Conservation (phyloP, 2,113 vertebrate species). For the Cyprinus carpio region DNA sequence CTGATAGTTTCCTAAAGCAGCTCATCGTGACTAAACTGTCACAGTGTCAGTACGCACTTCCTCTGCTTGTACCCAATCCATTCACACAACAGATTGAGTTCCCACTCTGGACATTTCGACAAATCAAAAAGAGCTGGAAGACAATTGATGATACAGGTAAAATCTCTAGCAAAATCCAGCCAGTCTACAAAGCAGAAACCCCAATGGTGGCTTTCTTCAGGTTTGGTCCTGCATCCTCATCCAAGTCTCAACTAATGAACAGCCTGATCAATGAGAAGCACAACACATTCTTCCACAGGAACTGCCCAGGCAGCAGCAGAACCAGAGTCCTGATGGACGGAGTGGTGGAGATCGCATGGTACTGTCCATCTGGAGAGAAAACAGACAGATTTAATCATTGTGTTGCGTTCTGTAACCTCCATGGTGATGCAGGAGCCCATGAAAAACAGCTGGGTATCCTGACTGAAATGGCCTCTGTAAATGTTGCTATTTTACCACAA, state of each 20-base stretch:
- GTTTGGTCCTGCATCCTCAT: conserved; percentile 69
- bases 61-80: conserved; percentile 56
- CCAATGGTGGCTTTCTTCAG: conserved; percentile 74
- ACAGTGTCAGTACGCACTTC: not conserved
- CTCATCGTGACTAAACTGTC: not conserved
- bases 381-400: not conserved
- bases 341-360: conserved; percentile 2
- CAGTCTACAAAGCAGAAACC: conserved; percentile 65
- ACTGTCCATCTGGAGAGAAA: conserved; percentile 7
- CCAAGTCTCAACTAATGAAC: conserved; percentile 79
- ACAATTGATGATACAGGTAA: conserved; percentile 12
- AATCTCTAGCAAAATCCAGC: conserved; percentile 58
- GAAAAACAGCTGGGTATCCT: not conserved
- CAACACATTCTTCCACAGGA: conserved; percentile 70
- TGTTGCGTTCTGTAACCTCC: conserved; percentile 9
- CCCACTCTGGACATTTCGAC: conserved; percentile 71
- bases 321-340: not conserved
- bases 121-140: conserved; percentile 57
- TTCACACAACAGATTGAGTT: conserved; percentile 64
- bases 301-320: conserved; percentile 8
- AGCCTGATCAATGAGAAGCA: conserved; percentile 50
- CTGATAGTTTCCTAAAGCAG: conserved; percentile 12
- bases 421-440: not conserved
- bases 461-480: not conserved
- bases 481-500: conserved; percentile 20